These are phyloP conservation scores for Lanistes nyassanus DNA, from an alignment of 1,140 invertebrate species.

Conservation along the genomic window DNA sequence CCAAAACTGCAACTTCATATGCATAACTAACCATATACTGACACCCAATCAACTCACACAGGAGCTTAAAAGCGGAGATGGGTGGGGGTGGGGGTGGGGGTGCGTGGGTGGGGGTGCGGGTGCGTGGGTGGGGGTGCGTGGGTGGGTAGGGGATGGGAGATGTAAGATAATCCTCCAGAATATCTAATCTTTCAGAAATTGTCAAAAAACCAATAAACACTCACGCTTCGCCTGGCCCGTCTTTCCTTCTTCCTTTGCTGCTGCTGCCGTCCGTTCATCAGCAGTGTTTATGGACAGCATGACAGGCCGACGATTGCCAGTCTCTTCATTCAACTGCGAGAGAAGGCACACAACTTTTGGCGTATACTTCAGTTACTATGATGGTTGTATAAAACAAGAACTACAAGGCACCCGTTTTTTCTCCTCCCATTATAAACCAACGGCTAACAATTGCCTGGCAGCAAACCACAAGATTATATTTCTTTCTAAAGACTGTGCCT, in stretches of 20 bases:
- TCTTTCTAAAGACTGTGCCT: too few relatives aligned
- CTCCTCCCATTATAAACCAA: too few relatives aligned
- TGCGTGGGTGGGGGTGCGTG: conserved; percentile 2
- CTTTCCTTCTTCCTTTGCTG: conserved; percentile 43
- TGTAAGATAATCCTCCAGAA: too few relatives aligned
- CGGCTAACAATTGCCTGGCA: too few relatives aligned
- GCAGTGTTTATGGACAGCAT: conserved; percentile 76
- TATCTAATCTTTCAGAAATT: neutral
- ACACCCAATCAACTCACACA: neutral
- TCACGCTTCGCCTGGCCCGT: neutral
- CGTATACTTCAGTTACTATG: too few relatives aligned
- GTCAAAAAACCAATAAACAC: neutral
- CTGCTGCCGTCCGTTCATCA: conserved; percentile 48
- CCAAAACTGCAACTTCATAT: neutral
- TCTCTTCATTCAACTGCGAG: conserved; percentile 77
- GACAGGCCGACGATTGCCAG: conserved; percentile 84
- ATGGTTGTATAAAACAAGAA: too few relatives aligned
- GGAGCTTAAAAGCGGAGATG: neutral
- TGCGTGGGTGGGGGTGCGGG: conserved; percentile 2
- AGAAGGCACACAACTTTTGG: neutral
- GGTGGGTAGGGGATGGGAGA: neutral
- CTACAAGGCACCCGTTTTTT: too few relatives aligned
- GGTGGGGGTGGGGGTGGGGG: neutral
- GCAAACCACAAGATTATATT: too few relatives aligned
- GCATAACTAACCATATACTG: neutral